Evolutionary conservation across 2,113 vertebrate genomes (phyloP).

Genomic region (Eulacestoma nigropectus): DNA sequence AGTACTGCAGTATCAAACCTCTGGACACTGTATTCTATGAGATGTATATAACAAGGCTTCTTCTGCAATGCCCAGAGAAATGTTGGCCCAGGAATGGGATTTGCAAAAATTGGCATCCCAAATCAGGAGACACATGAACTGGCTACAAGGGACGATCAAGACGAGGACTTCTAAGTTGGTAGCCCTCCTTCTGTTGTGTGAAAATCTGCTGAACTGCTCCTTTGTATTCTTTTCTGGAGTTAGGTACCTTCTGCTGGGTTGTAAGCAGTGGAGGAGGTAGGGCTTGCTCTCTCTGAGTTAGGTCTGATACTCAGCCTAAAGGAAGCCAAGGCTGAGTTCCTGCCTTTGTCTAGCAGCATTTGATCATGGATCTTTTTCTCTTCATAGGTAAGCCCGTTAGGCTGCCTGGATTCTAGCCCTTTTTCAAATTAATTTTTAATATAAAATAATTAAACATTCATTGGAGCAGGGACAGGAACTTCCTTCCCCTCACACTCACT

Average conservation of each 20-base stretch:
- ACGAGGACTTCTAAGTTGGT: not conserved
- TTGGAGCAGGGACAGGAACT: not conserved
- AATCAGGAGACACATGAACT: not conserved
- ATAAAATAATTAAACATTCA: conserved; percentile 11
- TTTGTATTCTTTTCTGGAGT: not conserved
- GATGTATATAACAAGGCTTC: not conserved
- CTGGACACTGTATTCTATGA: not conserved
- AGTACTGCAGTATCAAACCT: not conserved
- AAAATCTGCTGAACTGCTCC: not conserved
- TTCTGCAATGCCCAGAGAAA: not conserved
- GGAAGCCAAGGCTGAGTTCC: not conserved
- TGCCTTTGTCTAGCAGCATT: not conserved
- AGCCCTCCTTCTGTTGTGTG: not conserved
- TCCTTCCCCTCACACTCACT: not conserved
- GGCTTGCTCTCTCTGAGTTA: not conserved
- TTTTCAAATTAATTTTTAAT: conserved; percentile 45
- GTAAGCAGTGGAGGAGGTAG: not conserved
- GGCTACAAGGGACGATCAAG: not conserved
- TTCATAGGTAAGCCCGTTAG: not conserved
- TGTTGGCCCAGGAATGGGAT: not conserved
- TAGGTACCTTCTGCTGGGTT: not conserved
- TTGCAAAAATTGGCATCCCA: not conserved
- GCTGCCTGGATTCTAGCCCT: not conserved
- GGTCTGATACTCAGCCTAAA: not conserved
- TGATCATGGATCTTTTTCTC: not conserved